A percentile compares a stretch with the other conserved stretches of the same genome.
Evolutionary conservation across 2,113 vertebrate species (phyloP).

Genomic region (Lepisosteus oculatus): DNA sequence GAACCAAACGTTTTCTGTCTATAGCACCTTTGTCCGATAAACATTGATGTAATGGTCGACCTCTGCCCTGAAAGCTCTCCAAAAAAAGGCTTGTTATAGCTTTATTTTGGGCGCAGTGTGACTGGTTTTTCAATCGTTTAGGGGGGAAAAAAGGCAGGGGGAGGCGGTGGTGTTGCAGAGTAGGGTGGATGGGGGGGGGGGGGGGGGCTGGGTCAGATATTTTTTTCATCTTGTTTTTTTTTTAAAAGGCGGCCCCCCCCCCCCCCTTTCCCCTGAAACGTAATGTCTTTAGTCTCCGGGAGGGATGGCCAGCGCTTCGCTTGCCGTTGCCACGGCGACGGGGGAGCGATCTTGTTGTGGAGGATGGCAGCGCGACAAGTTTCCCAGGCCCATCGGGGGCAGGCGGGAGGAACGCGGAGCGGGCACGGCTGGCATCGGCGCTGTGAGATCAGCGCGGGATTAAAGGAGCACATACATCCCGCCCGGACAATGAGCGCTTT

Average conservation of each 20-base stretch:
- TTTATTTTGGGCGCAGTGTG: slow-evolving; percentile 28
- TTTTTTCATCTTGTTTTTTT: slow-evolving; percentile 33
- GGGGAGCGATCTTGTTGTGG: slow-evolving; percentile 36
- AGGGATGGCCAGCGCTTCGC: slow-evolving; percentile 30
- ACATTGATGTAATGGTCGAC: slow-evolving; percentile 8
- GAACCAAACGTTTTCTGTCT: slow-evolving; percentile 19
- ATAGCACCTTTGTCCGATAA: slow-evolving; percentile 26
- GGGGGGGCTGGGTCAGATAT: not conserved
- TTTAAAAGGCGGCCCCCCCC: slow-evolving; percentile 16
- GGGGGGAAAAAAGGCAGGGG: slow-evolving; percentile 7
- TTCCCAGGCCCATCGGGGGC: slow-evolving; percentile 50
- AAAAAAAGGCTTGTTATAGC: slow-evolving; percentile 10
- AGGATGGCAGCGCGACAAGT: slow-evolving; percentile 41
- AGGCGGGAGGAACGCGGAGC: slow-evolving; percentile 20
- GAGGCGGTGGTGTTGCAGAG: not conserved
- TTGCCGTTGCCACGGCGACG: slow-evolving; percentile 46
- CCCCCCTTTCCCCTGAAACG: slow-evolving; percentile 24
- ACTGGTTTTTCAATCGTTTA: slow-evolving; percentile 4
- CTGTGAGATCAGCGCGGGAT: slow-evolving; percentile 31
- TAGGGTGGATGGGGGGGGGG: slow-evolving; percentile 18
- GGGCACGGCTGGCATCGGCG: slow-evolving; percentile 29
- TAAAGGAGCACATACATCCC: slow-evolving; percentile 51
- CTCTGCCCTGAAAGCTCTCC: slow-evolving; percentile 20
- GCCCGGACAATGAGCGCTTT: slow-evolving; percentile 37
- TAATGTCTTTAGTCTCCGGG: slow-evolving; percentile 36